Base-by-base conservation (phyloP, 1,140 invertebrate species). In the Alviniconcha marisindica region DNA sequence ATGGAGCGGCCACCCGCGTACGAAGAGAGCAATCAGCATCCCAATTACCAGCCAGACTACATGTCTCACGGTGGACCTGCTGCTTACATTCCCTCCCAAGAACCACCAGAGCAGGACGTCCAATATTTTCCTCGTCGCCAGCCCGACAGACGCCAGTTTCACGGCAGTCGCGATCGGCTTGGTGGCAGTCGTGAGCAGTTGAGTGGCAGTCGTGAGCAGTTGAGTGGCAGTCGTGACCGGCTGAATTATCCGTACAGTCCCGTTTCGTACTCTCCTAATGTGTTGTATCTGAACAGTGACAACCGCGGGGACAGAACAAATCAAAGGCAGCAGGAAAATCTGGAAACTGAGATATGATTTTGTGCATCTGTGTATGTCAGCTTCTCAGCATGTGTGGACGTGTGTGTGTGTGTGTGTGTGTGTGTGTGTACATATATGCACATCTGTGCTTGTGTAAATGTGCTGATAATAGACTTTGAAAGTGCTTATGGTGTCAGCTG, bases 331-430 rank as follows among this genome's bases (percentile, higher is more conserved):
- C 60, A 36, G 66, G 77, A 78, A 5, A 56, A 79, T 33, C 40
- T 66, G 78, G 83, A 84, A 51, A 84, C 77, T 15, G 83, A 81
- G 28, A 81, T 69, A 60, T 66, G 73, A 28, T 69, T n/a, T 24
- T 15, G 54, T 77, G 44, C 69, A 31, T 33, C 24, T n/a, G 44
- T 54, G 66, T 33, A 31, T n/a, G n/a, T n/a, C n/a, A n/a, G n/a
- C n/a, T n/a, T n/a, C n/a, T n/a, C n/a, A n/a, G n/a, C n/a, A n/a
- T n/a, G n/a, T n/a, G 66, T 44, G 60, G 4, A 31, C 42, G n/a
- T 69, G 66, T 81, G 40, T 69, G 66, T 81, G 60, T 81, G 44
- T 51, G n/a, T 33, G 48, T 44, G 28, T 31, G 74, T 54, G 51
- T 56, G n/a, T 38, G 36, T 60, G 51, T 42, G 51, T 56, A 33